Evolutionary conservation across 2,888 invertebrate species (phyloP).

Genomic region (Apamea monoglypha): DNA sequence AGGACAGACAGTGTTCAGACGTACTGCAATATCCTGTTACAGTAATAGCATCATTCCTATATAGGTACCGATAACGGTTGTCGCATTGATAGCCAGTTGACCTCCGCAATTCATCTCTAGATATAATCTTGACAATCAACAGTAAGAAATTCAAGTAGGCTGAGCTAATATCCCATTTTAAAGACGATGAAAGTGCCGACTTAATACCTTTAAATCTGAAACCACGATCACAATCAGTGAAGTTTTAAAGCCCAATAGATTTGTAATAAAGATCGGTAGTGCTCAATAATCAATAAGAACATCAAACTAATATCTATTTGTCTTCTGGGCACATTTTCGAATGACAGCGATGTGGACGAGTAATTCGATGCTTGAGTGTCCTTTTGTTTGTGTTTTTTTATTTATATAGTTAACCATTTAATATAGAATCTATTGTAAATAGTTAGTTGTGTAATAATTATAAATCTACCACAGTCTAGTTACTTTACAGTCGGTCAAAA

Average conservation of each 20-base stretch:
- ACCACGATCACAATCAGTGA: constrained; percentile 54
- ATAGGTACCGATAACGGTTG: constrained; percentile 5
- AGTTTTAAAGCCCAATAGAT: constrained; percentile 61
- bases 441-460: neutral
- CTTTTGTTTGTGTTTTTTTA: neutral
- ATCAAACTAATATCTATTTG: constrained; percentile 30
- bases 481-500: neutral
- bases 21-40: neutral
- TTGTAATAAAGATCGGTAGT: constrained; percentile 62
- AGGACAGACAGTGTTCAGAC: neutral
- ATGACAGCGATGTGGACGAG: neutral
- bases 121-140: constrained; percentile 42
- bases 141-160: constrained; percentile 49
- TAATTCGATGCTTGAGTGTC: neutral
- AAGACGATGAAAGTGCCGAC: constrained; percentile 55
- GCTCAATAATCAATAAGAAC: constrained; percentile 48
- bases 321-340: neutral
- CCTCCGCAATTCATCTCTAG: constrained; percentile 44
- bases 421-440: neutral
- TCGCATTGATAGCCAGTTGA: constrained; percentile 36
- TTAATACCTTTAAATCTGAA: constrained; percentile 52
- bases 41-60: neutral
- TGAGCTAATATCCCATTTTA: constrained; percentile 30
- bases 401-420: neutral
- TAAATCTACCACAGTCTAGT: neutral